Conservation (phyloP, 2,113 vertebrate genomes). For the Scytalopus superciliaris region DNA sequence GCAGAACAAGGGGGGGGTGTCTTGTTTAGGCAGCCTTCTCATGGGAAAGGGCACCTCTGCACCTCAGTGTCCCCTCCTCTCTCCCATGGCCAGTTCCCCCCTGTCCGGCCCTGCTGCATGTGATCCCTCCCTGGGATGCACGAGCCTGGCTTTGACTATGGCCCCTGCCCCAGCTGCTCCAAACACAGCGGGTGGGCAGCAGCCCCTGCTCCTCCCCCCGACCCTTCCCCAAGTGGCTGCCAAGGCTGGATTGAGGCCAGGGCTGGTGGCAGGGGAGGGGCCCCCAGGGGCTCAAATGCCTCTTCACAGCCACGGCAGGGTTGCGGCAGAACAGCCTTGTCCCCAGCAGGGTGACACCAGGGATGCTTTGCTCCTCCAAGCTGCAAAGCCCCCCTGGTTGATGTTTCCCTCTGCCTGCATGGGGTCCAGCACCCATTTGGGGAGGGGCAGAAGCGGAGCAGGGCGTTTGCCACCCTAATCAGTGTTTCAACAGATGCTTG, state of each 20-base stretch:
- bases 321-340: fast-evolving
- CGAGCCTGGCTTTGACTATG: not conserved
- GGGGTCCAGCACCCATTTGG: not conserved
- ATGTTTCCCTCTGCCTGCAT: not conserved
- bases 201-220: not conserved
- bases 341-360: not conserved
- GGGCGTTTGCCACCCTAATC: not conserved
- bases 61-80: not conserved
- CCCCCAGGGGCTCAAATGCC: not conserved
- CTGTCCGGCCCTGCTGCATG: not conserved
- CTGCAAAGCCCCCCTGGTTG: not conserved
- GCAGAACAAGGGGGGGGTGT: not conserved
- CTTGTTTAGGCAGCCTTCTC: not conserved
- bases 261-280: fast-evolving
- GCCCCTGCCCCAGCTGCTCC: not conserved
- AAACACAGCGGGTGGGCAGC: not conserved
- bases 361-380: not conserved
- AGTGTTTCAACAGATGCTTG: not conserved
- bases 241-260: not conserved
- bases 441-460: not conserved
- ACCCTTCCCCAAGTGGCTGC: not conserved
- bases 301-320: not conserved
- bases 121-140: not conserved
- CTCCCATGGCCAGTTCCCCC: not conserved
- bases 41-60: not conserved